Evolutionary conservation across 2,888 invertebrate species (phyloP).

Genomic region (Zygogramma bicolorata): DNA sequence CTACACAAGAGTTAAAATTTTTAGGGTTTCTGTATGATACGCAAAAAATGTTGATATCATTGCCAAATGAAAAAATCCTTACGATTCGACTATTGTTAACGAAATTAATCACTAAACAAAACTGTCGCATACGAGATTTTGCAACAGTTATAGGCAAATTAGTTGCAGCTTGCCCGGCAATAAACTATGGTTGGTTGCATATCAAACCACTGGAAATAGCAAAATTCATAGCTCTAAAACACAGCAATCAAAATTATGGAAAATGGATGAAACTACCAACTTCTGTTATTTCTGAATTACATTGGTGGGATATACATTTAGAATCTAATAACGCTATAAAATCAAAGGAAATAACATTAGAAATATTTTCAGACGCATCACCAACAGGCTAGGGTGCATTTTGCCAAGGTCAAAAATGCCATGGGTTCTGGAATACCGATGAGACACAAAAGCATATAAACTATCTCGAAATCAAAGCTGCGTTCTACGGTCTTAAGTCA

Average conservation of each 20-base stretch:
- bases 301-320: conserved; percentile 43
- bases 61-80: conserved; percentile 3
- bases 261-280: conserved; percentile 40
- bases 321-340: conserved; percentile 24
- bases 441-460: conserved; percentile 21
- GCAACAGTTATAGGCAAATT: conserved; percentile 45
- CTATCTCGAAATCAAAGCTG: conserved; percentile 47
- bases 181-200: conserved; percentile 49
- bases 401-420: conserved; percentile 33
- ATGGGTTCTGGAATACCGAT: conserved; percentile 43
- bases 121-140: conserved; percentile 26
- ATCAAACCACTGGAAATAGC: conserved; percentile 15
- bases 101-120: neutral
- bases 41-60: conserved; percentile 16
- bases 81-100: neutral
- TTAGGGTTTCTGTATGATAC: conserved; percentile 37
- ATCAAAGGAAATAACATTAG: conserved; percentile 29
- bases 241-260: conserved; percentile 42
- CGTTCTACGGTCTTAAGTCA: conserved; percentile 45
- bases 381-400: conserved; percentile 44
- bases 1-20: conserved; percentile 31
- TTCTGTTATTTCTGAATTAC: conserved; percentile 2
- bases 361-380: conserved; percentile 51
- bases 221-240: conserved; percentile 13
- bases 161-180: conserved; percentile 52